These are phyloP conservation scores for Drosophila parabipectinata DNA, from an alignment of 1,140 invertebrate species.

Conservation along the genomic window DNA sequence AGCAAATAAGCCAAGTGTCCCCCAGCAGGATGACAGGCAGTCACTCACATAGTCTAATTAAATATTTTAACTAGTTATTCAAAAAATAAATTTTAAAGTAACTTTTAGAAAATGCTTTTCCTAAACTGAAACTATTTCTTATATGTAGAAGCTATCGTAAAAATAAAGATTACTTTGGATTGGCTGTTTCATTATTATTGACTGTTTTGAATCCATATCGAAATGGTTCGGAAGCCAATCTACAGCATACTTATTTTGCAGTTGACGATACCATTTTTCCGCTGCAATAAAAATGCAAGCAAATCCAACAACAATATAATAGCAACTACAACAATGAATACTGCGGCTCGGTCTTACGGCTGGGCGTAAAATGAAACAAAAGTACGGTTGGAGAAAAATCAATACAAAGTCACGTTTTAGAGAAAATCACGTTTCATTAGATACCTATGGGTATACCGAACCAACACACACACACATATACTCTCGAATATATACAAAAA, in stretches of 20 bases:
- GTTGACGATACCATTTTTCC: constrained; percentile 50
- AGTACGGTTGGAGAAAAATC: constrained; percentile 78
- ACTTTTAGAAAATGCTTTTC: too few relatives aligned
- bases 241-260: constrained; percentile 34
- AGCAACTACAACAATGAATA: constrained; percentile 34
- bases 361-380: constrained; percentile 70
- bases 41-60: background rate
- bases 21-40: background rate
- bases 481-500: constrained; percentile 12
- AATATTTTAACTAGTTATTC: background rate
- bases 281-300: constrained; percentile 41
- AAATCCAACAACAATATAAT: constrained; percentile 25
- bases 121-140: too few relatives aligned
- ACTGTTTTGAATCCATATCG: constrained; percentile 25
- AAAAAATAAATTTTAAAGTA: background rate
- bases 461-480: constrained; percentile 16
- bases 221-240: constrained; percentile 47
- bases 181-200: constrained; percentile 6
- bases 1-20: constrained; percentile 9
- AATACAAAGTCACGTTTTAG: constrained; percentile 84
- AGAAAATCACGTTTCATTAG: constrained; percentile 83
- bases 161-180: background rate
- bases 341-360: constrained; percentile 37
- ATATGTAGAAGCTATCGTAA: background rate
- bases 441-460: constrained; percentile 53